Evolutionary conservation across 2,797 vertebrate genomes (phyloP).

Genomic region (Dromococcyx pavoninus): DNA sequence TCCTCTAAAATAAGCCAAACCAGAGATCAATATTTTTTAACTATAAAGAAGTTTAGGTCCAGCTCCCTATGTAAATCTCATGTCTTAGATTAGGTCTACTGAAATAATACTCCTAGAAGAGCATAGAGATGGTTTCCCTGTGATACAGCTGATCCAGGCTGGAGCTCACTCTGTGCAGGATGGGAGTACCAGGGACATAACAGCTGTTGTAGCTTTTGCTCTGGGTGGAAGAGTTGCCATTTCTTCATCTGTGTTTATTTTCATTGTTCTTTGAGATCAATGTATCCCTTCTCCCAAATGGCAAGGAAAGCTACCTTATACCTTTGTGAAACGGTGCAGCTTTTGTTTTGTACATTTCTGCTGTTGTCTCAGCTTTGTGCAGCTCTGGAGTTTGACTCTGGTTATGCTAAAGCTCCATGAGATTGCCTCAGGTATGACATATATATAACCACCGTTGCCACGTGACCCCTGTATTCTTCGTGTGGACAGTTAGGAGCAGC

Average conservation of each 20-base stretch:
- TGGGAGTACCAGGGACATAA: background rate
- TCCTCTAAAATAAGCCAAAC: background rate
- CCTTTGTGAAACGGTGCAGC: slow-evolving; percentile 79
- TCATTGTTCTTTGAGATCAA: slow-evolving; percentile 70
- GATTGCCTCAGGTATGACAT: slow-evolving; percentile 74
- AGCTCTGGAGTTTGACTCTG: slow-evolving; percentile 75
- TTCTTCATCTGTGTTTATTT: slow-evolving; percentile 73
- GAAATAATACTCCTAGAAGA: background rate
- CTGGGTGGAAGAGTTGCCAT: background rate
- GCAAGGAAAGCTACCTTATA: slow-evolving; percentile 69
- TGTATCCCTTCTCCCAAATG: slow-evolving; percentile 60
- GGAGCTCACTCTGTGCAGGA: background rate
- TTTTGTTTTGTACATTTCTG: slow-evolving; percentile 78
- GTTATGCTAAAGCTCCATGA: slow-evolving; percentile 71
- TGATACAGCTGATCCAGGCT: background rate
- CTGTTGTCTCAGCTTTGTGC: slow-evolving; percentile 75
- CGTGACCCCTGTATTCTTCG: slow-evolving; percentile 81
- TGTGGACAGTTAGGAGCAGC: slow-evolving; percentile 82
- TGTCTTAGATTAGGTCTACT: background rate
- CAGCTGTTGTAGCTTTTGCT: background rate
- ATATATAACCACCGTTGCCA: slow-evolving; percentile 75
- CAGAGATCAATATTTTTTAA: background rate
- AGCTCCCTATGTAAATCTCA: background rate
- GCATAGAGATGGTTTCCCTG: background rate
- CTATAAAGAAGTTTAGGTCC: background rate